These are phyloP conservation scores for Loripinus fragilis DNA, from an alignment of 2,888 invertebrate species.

Conservation along the genomic window DNA sequence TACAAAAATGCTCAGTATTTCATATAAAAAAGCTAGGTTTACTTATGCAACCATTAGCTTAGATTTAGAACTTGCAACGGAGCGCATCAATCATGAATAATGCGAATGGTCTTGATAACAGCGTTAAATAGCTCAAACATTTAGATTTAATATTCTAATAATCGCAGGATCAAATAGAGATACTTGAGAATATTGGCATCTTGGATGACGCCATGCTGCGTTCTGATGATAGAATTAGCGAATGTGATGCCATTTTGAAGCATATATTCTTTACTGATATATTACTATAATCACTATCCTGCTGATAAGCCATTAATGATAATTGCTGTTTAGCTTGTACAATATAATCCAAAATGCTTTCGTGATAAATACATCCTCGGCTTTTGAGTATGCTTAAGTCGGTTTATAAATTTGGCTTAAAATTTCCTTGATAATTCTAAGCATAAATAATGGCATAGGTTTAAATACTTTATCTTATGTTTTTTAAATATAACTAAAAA, in stretches of 20 bases:
- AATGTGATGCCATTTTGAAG: constrained; percentile 21
- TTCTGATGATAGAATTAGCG: constrained; percentile 12
- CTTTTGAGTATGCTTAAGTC: too few species aligned
- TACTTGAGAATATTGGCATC: constrained; percentile 11
- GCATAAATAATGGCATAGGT: too few species aligned
- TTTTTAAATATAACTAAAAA: too few species aligned
- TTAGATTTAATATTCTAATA: constrained; percentile 14
- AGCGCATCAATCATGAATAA: constrained; percentile 8
- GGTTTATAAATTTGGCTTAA: too few species aligned
- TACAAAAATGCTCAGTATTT: background rate
- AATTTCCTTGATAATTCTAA: too few species aligned
- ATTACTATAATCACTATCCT: constrained; percentile 10
- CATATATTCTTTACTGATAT: constrained; percentile 12
- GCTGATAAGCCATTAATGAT: constrained; percentile 20
- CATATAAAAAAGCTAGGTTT: background rate
- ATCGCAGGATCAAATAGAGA: constrained; percentile 17
- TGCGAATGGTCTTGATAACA: constrained; percentile 11
- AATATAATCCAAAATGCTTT: background rate
- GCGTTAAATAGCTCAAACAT: constrained; percentile 16
- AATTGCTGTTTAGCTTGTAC: constrained; percentile 15
- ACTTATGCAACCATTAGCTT: constrained; percentile 17
- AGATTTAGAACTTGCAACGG: constrained; percentile 8
- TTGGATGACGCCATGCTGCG: background rate
- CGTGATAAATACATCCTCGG: too few species aligned
- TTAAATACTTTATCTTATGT: too few species aligned